Conservation (phyloP, 1,140 invertebrate genomes). For the Anoplophora glabripennis region DNA sequence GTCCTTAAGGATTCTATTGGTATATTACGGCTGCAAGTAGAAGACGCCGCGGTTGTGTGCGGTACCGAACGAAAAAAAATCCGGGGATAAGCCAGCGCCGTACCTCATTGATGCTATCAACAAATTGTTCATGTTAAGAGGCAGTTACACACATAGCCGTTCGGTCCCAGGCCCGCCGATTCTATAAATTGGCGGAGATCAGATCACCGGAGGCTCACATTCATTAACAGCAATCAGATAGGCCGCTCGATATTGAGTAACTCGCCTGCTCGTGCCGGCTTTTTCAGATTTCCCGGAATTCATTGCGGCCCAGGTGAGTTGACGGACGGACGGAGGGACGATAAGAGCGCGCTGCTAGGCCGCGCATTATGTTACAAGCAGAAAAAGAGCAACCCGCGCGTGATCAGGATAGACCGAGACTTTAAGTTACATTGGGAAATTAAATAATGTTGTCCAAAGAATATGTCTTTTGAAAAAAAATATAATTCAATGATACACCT, state of each 20-base stretch:
- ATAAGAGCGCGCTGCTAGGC: conserved; percentile 18
- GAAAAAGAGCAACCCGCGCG: too few relatives aligned
- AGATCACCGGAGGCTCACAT: conserved; percentile 41
- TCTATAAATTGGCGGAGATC: conserved; percentile 45
- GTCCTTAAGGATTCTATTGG: conserved; percentile 7
- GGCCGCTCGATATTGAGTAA: conserved; percentile 27
- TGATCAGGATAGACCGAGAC: too few relatives aligned
- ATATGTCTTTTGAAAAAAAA: too few relatives aligned
- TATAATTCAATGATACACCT: too few relatives aligned
- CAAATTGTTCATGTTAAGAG: conserved; percentile 48
- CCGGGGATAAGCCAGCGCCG: conserved; percentile 12
- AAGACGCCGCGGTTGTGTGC: too few relatives aligned
- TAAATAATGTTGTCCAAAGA: too few relatives aligned
- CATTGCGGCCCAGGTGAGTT: conserved; percentile 25
- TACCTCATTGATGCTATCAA: conserved; percentile 43
- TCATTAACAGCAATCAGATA: conserved; percentile 45
- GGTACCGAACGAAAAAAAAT: too few relatives aligned
- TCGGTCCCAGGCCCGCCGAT: conserved; percentile 36
- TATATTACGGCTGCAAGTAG: conserved; percentile 9
- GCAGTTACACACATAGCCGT: conserved; percentile 39
- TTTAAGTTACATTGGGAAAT: too few relatives aligned
- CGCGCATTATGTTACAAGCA: too few relatives aligned
- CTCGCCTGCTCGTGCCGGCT: conserved; percentile 14
- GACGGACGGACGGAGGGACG: conserved; percentile 21
- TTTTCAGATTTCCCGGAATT: conserved; percentile 32